Conservation (phyloP, 64 coral and sea anemone genomes). For the Pachyseris speciosa region DNA sequence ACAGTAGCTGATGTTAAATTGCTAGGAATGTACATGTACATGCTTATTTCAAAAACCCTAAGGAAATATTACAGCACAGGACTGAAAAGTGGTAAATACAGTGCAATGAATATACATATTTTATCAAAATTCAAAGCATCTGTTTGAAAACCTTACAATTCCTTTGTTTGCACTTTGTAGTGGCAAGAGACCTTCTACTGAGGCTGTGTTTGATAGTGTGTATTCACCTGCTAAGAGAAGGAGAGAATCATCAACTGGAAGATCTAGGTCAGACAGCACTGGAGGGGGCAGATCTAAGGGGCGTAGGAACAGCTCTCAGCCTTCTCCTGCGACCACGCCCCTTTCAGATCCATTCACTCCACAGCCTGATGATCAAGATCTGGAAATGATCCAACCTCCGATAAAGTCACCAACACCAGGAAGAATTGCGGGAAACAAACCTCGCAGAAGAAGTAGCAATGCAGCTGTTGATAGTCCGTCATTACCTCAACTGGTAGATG, state of each 20-base stretch:
- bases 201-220: slow-evolving; percentile 60
- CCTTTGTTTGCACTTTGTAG: slow-evolving; percentile 19
- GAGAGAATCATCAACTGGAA: slow-evolving; percentile 75
- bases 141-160: background rate
- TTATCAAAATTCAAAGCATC: background rate
- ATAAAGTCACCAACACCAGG: slow-evolving; percentile 83
- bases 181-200: slow-evolving; percentile 75
- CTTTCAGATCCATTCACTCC: slow-evolving; percentile 78
- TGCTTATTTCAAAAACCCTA: too few species aligned
- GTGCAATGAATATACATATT: too few species aligned
- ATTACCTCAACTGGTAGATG: slow-evolving; percentile 62
- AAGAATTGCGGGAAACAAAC: slow-evolving; percentile 27
- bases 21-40: too few species aligned
- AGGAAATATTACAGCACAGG: too few species aligned
- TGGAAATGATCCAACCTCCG: slow-evolving; percentile 30
- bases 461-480: slow-evolving; percentile 71
- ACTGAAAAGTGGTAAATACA: too few species aligned
- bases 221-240: slow-evolving; percentile 84
- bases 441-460: slow-evolving; percentile 70
- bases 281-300: slow-evolving; percentile 67
- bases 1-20: too few species aligned
- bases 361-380: slow-evolving; percentile 64
- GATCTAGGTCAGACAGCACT: slow-evolving; percentile 80
- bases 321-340: slow-evolving; percentile 67
- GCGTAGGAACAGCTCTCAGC: slow-evolving; percentile 78